These are phyloP conservation scores for Malurus splendens DNA, from an alignment of 2,797 vertebrate genomes.

Conservation along the genomic window DNA sequence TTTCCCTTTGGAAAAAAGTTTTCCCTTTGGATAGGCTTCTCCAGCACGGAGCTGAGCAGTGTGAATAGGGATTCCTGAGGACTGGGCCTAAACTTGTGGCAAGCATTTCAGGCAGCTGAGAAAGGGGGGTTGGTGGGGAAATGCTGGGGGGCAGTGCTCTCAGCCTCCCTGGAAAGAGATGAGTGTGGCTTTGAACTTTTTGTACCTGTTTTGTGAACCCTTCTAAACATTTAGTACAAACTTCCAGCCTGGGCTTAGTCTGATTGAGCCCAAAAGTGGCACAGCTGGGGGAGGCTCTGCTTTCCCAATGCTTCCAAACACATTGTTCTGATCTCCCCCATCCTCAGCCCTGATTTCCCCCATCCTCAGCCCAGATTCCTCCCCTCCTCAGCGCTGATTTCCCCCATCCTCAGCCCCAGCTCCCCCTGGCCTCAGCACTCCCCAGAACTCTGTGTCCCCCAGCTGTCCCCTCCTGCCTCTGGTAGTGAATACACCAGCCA, in stretches of 20 bases:
- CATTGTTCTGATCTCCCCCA: accelerated
- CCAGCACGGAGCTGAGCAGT: background rate
- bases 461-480: background rate
- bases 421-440: background rate
- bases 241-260: background rate
- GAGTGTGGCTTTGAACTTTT: background rate
- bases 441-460: background rate
- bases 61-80: background rate
- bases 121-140: background rate
- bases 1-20: background rate
- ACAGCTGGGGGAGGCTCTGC: background rate
- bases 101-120: background rate
- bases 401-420: background rate
- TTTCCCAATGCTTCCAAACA: background rate
- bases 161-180: background rate
- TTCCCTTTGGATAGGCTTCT: background rate
- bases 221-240: background rate
- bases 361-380: background rate
- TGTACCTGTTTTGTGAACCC: background rate
- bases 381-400: background rate
- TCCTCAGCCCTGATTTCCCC: background rate
- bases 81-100: background rate
- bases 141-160: background rate
- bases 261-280: accelerated
- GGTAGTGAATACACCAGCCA: background rate